Evolutionary conservation across 1,140 invertebrate genomes (phyloP), one percentile per base, ranked within the genome.

Genomic region (Caenorhabditis inopinata): DNA sequence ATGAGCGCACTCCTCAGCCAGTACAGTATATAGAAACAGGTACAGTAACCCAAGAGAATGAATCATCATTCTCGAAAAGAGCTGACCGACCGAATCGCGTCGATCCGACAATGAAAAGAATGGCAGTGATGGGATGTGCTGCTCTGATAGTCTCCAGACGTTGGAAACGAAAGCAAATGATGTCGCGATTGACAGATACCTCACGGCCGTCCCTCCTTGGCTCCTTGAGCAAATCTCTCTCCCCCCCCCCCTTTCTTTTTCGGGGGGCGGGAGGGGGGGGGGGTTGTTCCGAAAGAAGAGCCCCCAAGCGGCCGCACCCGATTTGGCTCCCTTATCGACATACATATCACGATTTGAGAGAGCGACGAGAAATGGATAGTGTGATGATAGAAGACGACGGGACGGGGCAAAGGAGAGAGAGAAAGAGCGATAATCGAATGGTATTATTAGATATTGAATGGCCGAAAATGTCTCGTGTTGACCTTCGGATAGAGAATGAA

Each of bases 11-110:
- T 68, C 58, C 38, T 68, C 58, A 38, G 58, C 58, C 58, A 68
- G 21, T 68, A 32, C 9, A 7, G 38, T 5, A 32, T 32, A 68
- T 9, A 68, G 32, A 42, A 68, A 68, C 12, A 68, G 58, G 32
- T 68, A 68, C 58, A 68, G 58, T 68, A 68, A 68, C 58, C 58
- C 58, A 42, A 68, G 58, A 68, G 58, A 68, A 68, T 68, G 51
- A 58, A 58, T n/a, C 58, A 42, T 42, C 58, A 68, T 68, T 68
- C 58, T 68, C 58, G 18, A 16, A 27, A 68, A 21, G n/a, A n/a
- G 9, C 14, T 32, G 3, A 6, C 11, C 12, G 23, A 5, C n/a
- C 9, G 12, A 68, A 35, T 18, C n/a, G n/a, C 35, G 1, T 25
- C 5, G 12, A 53, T 11, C 12, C 12, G 49, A 27, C 12, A 11